These are phyloP conservation scores for Caenorhabditis sp. DNA, from an alignment of 2,888 invertebrate genomes.

Conservation along the genomic window DNA sequence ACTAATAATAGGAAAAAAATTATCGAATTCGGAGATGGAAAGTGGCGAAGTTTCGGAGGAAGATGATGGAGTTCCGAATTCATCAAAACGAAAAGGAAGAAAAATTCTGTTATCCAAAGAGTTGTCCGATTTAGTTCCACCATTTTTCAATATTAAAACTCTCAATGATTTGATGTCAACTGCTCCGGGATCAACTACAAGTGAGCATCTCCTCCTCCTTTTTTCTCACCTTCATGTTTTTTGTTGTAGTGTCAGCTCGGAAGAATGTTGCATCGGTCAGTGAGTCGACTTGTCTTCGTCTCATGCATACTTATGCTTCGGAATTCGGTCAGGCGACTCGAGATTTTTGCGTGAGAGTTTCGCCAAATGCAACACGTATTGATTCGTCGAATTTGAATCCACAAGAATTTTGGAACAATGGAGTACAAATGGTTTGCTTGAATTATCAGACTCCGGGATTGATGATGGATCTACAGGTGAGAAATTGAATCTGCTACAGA, in stretches of 20 bases:
- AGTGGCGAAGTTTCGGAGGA: constrained; percentile 75
- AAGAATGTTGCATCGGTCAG: constrained; percentile 58
- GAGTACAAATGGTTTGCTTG: constrained; percentile 76
- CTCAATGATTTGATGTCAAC: constrained; percentile 57
- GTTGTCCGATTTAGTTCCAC: constrained; percentile 73
- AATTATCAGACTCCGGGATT: constrained; percentile 77
- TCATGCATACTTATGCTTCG: constrained; percentile 71
- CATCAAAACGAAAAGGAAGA: constrained; percentile 15
- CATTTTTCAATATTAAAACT: constrained; percentile 70
- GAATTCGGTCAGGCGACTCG: constrained; percentile 73
- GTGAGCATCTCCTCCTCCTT: constrained; percentile 26
- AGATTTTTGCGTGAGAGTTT: constrained; percentile 70
- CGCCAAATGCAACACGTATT: constrained; percentile 75
- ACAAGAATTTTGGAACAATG: constrained; percentile 77
- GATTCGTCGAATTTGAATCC: constrained; percentile 76
- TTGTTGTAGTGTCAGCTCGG: constrained; percentile 45
- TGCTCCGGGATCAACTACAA: constrained; percentile 46
- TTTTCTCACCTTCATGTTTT: too few species aligned
- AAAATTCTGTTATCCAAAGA: constrained; percentile 71
- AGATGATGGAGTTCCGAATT: constrained; percentile 74
- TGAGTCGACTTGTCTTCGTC: constrained; percentile 69
- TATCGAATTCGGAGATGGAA: constrained; percentile 43
- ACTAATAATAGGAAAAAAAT: constrained; percentile 38
- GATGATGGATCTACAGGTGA: constrained; percentile 76
- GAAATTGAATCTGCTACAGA: too few species aligned